Percentiles rank a stretch among this genome's conserved stretches.
These are phyloP conservation scores for Selenia dentaria DNA, from an alignment of 2,888 invertebrate genomes.

Conservation along the genomic window DNA sequence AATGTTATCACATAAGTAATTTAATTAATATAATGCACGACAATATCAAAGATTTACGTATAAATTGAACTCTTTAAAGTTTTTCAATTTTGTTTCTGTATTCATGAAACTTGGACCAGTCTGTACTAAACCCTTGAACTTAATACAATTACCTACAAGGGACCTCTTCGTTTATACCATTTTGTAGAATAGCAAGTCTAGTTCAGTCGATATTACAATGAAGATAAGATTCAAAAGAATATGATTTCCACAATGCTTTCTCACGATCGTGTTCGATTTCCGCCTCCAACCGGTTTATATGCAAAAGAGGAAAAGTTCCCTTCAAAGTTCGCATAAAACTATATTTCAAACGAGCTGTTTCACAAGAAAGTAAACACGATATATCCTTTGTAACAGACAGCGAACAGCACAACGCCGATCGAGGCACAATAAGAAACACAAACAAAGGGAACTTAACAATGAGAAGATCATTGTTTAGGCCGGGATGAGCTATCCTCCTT, in stretches of 20 bases:
- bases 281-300: constrained; percentile 29
- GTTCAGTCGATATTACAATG: constrained; percentile 8
- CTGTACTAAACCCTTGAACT: too few relatives aligned
- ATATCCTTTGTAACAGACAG: constrained; percentile 31
- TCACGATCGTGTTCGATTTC: constrained; percentile 29
- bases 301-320: constrained; percentile 33
- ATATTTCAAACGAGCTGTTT: constrained; percentile 32
- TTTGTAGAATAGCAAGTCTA: background rate
- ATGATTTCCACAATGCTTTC: constrained; percentile 22
- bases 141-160: background rate
- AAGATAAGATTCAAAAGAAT: constrained; percentile 21
- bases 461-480: constrained; percentile 17
- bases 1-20: too few relatives aligned
- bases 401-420: constrained; percentile 5
- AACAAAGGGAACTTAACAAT: constrained; percentile 22
- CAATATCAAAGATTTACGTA: too few relatives aligned
- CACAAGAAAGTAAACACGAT: constrained; percentile 30
- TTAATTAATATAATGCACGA: too few relatives aligned
- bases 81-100: too few relatives aligned
- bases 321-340: constrained; percentile 35
- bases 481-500: background rate
- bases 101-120: too few relatives aligned
- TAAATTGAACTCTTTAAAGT: too few relatives aligned
- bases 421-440: constrained; percentile 26
- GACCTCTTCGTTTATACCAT: background rate